Evolutionary conservation across 1,140 invertebrate species (phyloP), one percentile per base, ranked within the genome.

Genomic region (Calephelis virginiensis): DNA sequence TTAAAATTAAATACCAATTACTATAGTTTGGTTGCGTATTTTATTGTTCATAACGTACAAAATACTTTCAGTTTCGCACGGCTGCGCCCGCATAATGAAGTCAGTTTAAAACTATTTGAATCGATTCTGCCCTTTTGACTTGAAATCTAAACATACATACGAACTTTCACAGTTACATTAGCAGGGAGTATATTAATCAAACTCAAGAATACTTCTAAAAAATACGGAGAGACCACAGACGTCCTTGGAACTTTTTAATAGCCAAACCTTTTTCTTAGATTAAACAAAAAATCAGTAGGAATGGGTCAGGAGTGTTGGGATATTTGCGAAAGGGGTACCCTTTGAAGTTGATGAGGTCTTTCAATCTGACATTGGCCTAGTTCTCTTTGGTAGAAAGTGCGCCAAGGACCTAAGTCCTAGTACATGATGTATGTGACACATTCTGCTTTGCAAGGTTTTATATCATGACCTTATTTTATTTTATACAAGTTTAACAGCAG

Each of bases 361-460:
- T 38, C 2, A 37, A 59, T 12, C 37, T 59, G 56, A 37, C 56
- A 59, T 59, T 59, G 56, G 12, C 56, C 56, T 8, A 59, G 37
- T 59, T 59, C 56, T 59, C 37, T 59, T 37, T 37, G 37, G 28
- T 7, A 7, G 12, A 38, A 59, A 59, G 37, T 13, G 7, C 56
- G 56, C 56, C 56, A 59, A 59, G 56, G 56, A 59, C 8, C 10
- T 11, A 56, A 10, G 28, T 56, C 17, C 12, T 12, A 2, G 17
- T 37, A 56, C 53, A 28, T 4, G 56, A 59, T n/a, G 37, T 37
- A 59, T 59, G 28, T 38, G 6, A 59, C 14, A 56, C 38, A 37
- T 59, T n/a, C 28, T 11, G 11, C 28, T 59, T 59, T 59, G 17
- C 56, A 59, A 38, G 40, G 40, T 59, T 59, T 59, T n/a, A n/a